phyloP scores from a whole-genome alignment of 2,888 invertebrate species.

The Xestia sexstrigata region DNA sequence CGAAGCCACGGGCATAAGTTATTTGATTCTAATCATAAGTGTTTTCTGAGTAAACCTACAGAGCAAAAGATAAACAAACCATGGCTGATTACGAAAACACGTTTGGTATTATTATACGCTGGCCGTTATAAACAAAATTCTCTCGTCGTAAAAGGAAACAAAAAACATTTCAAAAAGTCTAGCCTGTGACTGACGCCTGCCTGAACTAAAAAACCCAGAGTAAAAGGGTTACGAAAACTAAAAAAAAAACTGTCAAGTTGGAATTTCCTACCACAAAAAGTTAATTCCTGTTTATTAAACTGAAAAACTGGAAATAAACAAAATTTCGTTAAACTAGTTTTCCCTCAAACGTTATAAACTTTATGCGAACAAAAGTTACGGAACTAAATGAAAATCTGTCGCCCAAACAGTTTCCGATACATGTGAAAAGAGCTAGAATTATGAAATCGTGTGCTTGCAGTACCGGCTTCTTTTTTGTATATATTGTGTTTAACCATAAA shows the following conservation, averaged over 20 bases:
- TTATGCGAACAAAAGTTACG: conserved; percentile 55
- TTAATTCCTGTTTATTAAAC: conserved; percentile 53
- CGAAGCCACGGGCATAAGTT: no score
- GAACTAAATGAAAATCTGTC: conserved; percentile 62
- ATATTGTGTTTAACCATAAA: neutral
- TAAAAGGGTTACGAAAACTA: conserved; percentile 7
- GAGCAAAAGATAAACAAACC: neutral
- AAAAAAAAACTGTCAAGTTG: conserved; percentile 13
- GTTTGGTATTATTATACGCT: no score
- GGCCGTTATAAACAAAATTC: conserved; percentile 1
- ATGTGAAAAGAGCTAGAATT: conserved; percentile 14
- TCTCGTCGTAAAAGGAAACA: neutral
- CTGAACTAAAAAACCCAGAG: neutral
- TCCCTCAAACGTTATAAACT: conserved; percentile 53
- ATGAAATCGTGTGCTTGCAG: conserved; percentile 1
- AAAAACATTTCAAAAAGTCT: conserved; percentile 18
- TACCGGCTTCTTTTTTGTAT: neutral
- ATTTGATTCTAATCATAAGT: neutral
- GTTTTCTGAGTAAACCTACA: neutral
- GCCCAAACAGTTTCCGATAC: conserved; percentile 39
- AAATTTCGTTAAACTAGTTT: conserved; percentile 52
- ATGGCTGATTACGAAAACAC: neutral
- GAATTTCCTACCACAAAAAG: conserved; percentile 48
- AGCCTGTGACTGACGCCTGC: neutral
- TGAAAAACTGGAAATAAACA: conserved; percentile 59